A percentile compares a stretch with the other conserved stretches of the same genome.
Evolutionary conservation across 2,797 vertebrate genomes (phyloP).

Genomic region (Sparidentex hasta): DNA sequence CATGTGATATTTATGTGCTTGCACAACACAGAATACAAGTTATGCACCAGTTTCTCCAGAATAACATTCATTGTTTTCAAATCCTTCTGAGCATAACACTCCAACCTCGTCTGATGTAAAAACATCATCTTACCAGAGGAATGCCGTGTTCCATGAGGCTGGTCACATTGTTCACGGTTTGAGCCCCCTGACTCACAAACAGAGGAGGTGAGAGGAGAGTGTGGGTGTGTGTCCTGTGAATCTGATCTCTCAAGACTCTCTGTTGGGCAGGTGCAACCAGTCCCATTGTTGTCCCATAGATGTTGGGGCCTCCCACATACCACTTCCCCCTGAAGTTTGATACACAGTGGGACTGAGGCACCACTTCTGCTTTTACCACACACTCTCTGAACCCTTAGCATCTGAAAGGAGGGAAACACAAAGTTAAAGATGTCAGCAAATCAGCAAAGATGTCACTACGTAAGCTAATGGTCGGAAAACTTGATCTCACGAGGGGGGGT

Average conservation of each 20-base stretch:
- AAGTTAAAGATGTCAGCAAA: constrained; percentile 18
- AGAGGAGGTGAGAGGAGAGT: constrained; percentile 16
- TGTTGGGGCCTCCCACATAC: constrained; percentile 64
- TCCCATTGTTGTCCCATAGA: constrained; percentile 26
- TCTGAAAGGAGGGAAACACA: constrained; percentile 76
- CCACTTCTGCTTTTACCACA: constrained; percentile 85
- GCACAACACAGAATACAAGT: constrained; percentile 1
- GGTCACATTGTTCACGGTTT: constrained; percentile 14
- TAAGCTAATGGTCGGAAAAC: no score
- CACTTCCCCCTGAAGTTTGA: constrained; percentile 86
- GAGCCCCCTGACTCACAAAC: constrained; percentile 19
- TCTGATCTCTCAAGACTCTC: constrained; percentile 29
- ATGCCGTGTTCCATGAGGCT: constrained; percentile 12
- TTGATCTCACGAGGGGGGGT: no score
- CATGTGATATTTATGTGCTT: not conserved
- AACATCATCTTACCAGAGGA: constrained; percentile 57
- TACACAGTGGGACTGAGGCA: constrained; percentile 87
- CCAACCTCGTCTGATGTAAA: not conserved
- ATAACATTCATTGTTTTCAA: constrained; percentile 15
- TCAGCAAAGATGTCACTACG: no score
- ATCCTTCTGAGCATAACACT: constrained; percentile 10
- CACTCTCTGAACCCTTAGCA: constrained; percentile 88
- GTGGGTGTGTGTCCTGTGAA: constrained; percentile 5
- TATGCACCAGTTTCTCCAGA: not conserved
- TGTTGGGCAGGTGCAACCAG: constrained; percentile 18